A percentile compares a stretch with the other conserved stretches of the same genome.
phyloP scores from a whole-genome alignment of 1,140 invertebrate species.

The Diprion similis region DNA sequence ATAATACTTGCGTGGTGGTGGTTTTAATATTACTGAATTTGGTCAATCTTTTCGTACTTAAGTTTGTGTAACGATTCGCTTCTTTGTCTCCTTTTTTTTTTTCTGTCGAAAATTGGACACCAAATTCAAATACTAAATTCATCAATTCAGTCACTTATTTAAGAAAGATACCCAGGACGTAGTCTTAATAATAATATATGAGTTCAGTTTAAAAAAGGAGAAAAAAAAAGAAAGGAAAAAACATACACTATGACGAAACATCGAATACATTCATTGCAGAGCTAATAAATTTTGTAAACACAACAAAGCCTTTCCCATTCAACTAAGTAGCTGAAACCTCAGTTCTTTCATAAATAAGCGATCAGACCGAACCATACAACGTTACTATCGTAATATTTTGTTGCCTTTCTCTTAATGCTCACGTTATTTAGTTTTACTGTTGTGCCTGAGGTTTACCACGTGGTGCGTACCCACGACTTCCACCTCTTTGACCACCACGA shows the following conservation, averaged over 20 bases:
- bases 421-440: slow-evolving; percentile 36
- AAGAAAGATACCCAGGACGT: slow-evolving; percentile 34
- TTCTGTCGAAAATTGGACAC: slow-evolving; percentile 21
- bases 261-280: no score
- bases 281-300: background rate
- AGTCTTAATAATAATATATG: background rate
- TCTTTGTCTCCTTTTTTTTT: slow-evolving; percentile 13
- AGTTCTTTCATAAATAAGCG: slow-evolving; percentile 47
- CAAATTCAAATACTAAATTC: slow-evolving; percentile 42
- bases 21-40: slow-evolving; percentile 45
- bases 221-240: background rate
- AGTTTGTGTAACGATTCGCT: slow-evolving; percentile 30
- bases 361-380: slow-evolving; percentile 38
- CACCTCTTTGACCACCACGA: slow-evolving; percentile 47
- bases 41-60: slow-evolving; percentile 38
- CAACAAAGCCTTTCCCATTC: background rate
- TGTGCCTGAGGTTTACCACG: slow-evolving; percentile 51
- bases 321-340: slow-evolving; percentile 30
- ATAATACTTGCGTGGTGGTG: slow-evolving; percentile 61
- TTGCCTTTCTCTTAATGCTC: slow-evolving; percentile 26
- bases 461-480: slow-evolving; percentile 41
- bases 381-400: slow-evolving; percentile 32
- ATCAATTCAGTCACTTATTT: slow-evolving; percentile 41
- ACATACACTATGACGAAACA: background rate
- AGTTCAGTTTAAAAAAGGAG: background rate